These are phyloP conservation scores for Oreochromis niloticus DNA, from an alignment of 2,113 vertebrate genomes.

Conservation along the genomic window DNA sequence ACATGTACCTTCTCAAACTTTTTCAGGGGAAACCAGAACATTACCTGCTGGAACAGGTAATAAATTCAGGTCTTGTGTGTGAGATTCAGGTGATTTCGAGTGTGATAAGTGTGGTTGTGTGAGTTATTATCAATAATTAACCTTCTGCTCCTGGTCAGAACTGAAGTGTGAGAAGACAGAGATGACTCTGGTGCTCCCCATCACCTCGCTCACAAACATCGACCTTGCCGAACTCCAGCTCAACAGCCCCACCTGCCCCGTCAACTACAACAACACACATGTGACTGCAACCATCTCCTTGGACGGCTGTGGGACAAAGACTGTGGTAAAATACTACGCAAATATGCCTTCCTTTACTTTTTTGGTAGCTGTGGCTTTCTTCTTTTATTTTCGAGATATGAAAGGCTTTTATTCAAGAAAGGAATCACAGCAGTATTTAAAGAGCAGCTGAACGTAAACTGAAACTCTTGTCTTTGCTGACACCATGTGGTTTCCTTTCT, in stretches of 20 bases:
- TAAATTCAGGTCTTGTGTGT: not conserved
- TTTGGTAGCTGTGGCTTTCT: not conserved
- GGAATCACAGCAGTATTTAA: not conserved
- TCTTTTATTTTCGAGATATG: not conserved
- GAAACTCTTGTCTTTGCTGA: not conserved
- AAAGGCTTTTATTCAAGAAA: not conserved
- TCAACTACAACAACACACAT: conserved; percentile 61
- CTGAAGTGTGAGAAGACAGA: conserved; percentile 45
- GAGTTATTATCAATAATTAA: not conserved
- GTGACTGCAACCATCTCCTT: conserved; percentile 53
- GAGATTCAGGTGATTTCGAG: not conserved
- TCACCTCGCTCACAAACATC: conserved; percentile 38
- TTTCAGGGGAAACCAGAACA: conserved; percentile 43
- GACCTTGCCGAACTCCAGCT: conserved; percentile 55
- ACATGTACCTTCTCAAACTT: not conserved
- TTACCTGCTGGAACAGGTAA: conserved; percentile 64
- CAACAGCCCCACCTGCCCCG: conserved; percentile 62
- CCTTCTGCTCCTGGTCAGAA: conserved; percentile 26
- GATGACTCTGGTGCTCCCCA: conserved; percentile 64
- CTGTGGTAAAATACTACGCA: conserved; percentile 43
- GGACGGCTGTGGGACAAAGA: conserved; percentile 63
- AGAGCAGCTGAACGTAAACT: not conserved
- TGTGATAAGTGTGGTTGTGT: not conserved
- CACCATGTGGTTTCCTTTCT: not conserved
- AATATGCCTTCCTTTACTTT: not conserved